Evolutionary conservation across 1,140 invertebrate species (phyloP).

Genomic region (Liolophura sinensis): DNA sequence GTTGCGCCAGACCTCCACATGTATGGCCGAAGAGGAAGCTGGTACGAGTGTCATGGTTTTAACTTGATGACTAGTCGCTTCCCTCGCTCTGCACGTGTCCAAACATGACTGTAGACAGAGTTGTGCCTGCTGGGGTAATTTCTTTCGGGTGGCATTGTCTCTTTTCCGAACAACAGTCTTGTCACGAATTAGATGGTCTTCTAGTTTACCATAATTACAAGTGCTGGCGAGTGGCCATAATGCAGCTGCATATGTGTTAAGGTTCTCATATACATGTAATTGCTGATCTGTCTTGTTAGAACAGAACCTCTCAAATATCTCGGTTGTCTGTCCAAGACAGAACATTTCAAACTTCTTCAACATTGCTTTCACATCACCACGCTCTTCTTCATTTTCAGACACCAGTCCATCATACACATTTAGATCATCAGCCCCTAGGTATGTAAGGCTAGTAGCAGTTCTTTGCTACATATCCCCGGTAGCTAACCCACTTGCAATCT

Average conservation of each 20-base stretch:
- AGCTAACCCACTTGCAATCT: no score
- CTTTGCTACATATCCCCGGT: no score
- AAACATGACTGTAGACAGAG: slow-evolving; percentile 7
- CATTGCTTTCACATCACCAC: slow-evolving; percentile 6
- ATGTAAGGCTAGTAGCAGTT: no score
- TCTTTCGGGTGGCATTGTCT: slow-evolving; percentile 14
- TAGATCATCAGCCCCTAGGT: no score
- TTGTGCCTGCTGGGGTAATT: slow-evolving; percentile 10
- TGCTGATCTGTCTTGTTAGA: slow-evolving; percentile 21
- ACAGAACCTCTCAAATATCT: slow-evolving; percentile 20
- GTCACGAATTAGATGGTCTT: slow-evolving; percentile 24
- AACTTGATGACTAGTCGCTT: slow-evolving; percentile 13
- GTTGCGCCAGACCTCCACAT: no score
- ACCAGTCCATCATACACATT: no score
- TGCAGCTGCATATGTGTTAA: slow-evolving; percentile 17
- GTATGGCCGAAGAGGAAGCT: no score
- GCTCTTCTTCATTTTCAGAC: slow-evolving; percentile 3
- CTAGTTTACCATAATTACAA: slow-evolving; percentile 18
- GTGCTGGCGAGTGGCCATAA: slow-evolving; percentile 16
- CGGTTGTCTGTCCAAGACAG: slow-evolving; percentile 21
- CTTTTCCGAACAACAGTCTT: slow-evolving; percentile 19
- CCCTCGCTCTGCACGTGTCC: slow-evolving; percentile 19
- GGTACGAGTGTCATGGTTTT: slow-evolving; percentile 10
- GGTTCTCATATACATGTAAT: slow-evolving; percentile 11
- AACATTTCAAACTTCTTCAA: slow-evolving; percentile 18